These are phyloP conservation scores for Scaptomyza montana DNA, from an alignment of 1,140 invertebrate genomes.

Conservation along the genomic window DNA sequence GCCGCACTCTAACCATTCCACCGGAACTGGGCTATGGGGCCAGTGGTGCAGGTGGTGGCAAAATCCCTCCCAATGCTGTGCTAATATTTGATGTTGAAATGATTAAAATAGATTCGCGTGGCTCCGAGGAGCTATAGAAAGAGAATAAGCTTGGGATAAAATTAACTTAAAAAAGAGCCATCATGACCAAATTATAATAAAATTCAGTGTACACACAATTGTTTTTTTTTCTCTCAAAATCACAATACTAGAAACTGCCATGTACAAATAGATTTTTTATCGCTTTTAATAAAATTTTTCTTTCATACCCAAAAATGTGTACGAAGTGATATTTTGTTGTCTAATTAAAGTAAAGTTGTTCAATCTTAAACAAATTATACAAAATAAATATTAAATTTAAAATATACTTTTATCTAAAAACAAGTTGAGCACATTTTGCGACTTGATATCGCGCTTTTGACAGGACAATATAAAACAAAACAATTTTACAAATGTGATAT, in stretches of 20 bases:
- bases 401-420: too few species aligned
- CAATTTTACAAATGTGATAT: too few species aligned
- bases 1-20: conserved; percentile 92
- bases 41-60: conserved; percentile 90
- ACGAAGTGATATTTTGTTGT: too few species aligned
- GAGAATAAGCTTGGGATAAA: too few species aligned
- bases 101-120: conserved; percentile 89
- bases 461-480: neutral
- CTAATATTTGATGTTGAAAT: conserved; percentile 93
- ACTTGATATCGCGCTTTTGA: too few species aligned
- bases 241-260: neutral
- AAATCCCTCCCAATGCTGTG: conserved; percentile 91
- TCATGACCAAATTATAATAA: neutral
- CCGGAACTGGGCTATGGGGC: conserved; percentile 93
- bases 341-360: too few species aligned
- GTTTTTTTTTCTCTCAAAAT: too few species aligned
- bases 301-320: neutral
- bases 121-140: conserved; percentile 83
- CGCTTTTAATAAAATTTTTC: neutral
- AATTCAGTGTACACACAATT: conserved; percentile 4
- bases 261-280: neutral
- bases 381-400: neutral
- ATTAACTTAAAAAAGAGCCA: neutral
- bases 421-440: too few species aligned
- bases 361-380: neutral